A percentile compares a stretch with the other conserved stretches of the same genome.
phyloP scores from a whole-genome alignment of 1,140 invertebrate genomes.

The Drosophila aff. region DNA sequence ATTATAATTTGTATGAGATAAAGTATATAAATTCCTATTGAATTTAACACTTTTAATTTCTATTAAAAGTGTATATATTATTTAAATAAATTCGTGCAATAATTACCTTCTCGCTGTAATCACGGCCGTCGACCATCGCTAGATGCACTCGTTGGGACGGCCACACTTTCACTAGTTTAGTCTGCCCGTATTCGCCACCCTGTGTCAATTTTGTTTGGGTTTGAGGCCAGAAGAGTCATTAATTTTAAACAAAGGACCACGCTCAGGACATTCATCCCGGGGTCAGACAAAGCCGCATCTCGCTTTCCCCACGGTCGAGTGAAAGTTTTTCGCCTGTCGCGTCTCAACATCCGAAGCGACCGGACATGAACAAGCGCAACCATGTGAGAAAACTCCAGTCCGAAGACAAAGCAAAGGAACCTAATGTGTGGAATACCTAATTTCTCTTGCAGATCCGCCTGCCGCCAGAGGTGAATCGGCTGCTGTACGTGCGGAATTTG shows the following conservation, averaged over 20 bases:
- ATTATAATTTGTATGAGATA: too few species aligned
- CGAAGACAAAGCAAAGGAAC: conserved; percentile 37
- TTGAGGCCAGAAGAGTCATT: conserved; percentile 69
- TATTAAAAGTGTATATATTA: too few species aligned
- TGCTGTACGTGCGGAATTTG: conserved; percentile 98
- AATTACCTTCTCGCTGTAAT: too few species aligned
- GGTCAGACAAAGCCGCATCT: conserved; percentile 54
- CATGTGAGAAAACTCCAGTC: conserved; percentile 64
- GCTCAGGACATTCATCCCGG: conserved; percentile 77
- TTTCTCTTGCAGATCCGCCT: conserved; percentile 92
- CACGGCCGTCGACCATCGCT: background rate
- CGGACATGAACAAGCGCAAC: conserved; percentile 83
- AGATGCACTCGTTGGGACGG: background rate
- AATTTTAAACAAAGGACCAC: conserved; percentile 78
- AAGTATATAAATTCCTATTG: too few species aligned
- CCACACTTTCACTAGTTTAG: conserved; percentile 11
- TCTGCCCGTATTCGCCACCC: conserved; percentile 29
- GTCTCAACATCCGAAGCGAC: conserved; percentile 56
- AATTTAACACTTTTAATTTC: too few species aligned
- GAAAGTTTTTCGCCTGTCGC: conserved; percentile 70
- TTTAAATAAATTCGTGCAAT: too few species aligned
- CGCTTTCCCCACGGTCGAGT: conserved; percentile 52
- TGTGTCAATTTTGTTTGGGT: conserved; percentile 65
- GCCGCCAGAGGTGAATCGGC: conserved; percentile 99
- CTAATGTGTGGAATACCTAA: conserved; percentile 11